These are phyloP conservation scores for Podarcis siculus DNA, from an alignment of 2,797 vertebrate species.

Conservation along the genomic window DNA sequence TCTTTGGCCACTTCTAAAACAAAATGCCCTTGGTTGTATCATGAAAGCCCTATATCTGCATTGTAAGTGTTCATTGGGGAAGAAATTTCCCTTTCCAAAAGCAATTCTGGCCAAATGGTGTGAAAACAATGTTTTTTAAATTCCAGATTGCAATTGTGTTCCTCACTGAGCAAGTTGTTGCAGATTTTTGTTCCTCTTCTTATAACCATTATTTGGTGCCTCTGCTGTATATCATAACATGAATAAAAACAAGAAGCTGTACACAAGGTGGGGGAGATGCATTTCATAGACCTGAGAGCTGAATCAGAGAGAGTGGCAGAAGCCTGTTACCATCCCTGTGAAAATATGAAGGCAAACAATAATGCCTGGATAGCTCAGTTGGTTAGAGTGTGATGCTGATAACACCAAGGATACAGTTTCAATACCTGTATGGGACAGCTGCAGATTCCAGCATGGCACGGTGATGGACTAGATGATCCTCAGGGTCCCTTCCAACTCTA, in stretches of 20 bases:
- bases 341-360: not conserved
- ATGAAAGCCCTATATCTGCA: not conserved
- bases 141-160: not conserved
- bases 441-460: too few species aligned
- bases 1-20: not conserved
- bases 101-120: not conserved
- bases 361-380: too few species aligned
- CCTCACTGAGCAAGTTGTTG: not conserved
- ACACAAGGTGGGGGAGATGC: not conserved
- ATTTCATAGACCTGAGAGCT: not conserved
- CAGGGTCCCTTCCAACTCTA: too few species aligned
- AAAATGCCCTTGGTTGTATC: not conserved
- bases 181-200: not conserved
- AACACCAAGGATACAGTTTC: too few species aligned
- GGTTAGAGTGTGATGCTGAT: too few species aligned
- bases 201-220: not conserved
- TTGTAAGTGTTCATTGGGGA: not conserved
- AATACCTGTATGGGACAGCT: too few species aligned
- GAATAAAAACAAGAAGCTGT: not conserved
- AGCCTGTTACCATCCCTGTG: too few species aligned
- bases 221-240: not conserved
- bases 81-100: not conserved
- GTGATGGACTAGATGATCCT: too few species aligned
- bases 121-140: not conserved
- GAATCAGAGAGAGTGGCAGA: not conserved